Base-by-base conservation (phyloP, 2,113 vertebrate species). In the Benitochromis conjunctus region DNA sequence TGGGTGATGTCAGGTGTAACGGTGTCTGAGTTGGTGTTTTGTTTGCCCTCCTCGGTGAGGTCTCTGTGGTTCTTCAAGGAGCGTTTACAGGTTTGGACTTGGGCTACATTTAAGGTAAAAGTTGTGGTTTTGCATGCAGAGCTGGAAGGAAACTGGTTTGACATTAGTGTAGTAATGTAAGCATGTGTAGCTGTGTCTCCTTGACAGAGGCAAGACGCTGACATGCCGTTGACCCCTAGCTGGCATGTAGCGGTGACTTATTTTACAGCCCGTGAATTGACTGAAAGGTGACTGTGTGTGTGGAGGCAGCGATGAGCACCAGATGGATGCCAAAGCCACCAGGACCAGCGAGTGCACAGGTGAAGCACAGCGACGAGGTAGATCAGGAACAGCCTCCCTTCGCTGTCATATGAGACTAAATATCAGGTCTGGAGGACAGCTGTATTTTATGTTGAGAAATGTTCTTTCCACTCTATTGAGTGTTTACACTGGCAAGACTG, bases 401-500 rank as follows among this genome's bases (percentile, higher is more conserved):
- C 62, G 24, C 86, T 92, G 89, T 79, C 12, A 5, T 82, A 76
- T 6, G 57, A 82, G 77, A 84, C 62, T 60, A 19, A 80, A 86
- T 53, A 64, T 86, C 83, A 41, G 56, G 87, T 89, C 93, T 94
- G 91, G 71, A 86, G 51, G 89, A 92, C 94, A 95, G 91, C 94
- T 94, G 91, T 88, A 87, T 87, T 93, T 92, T 81, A 91, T 80
- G 88, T 85, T 57, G 77, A 92, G 87, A 84, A 92, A 87, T 86
- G 83, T 62, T 84, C 80, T 91, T 88, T 92, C 87, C 85, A 83
- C 51, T 83, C 86, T 19, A n/a, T 18, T 60, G 41, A 74, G 86
- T 94, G 88, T 95, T 95, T 94, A 89, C 80, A 74, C 92, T 95
- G 94, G 94, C 92, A 64, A 3, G 24, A 9, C 79, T 3, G 31